A percentile compares a stretch with the other conserved stretches of the same genome.
Conservation (phyloP, 2,113 vertebrate species). For the Anas platyrhynchos region DNA sequence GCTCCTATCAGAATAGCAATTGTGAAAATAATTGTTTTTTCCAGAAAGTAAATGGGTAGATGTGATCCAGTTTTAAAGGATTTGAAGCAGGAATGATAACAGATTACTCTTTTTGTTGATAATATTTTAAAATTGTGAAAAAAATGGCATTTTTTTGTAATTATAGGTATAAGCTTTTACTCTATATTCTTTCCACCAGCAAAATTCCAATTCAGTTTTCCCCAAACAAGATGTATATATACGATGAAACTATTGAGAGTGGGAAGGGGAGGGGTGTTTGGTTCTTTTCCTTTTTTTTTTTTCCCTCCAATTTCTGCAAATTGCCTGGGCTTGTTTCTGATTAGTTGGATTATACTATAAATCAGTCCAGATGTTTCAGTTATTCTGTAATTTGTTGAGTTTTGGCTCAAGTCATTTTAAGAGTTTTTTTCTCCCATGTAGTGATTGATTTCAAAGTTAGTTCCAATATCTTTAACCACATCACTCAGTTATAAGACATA, state of each 20-base stretch:
- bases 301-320: conserved; percentile 73
- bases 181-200: neutral
- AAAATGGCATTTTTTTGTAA: conserved; percentile 37
- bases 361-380: conserved; percentile 82
- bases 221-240: neutral
- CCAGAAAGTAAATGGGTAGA: neutral
- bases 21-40: neutral
- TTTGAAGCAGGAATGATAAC: conserved; percentile 39
- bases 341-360: conserved; percentile 80
- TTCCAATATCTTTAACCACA: conserved; percentile 61
- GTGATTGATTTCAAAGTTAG: conserved; percentile 78
- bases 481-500: conserved; percentile 46
- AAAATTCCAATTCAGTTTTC: conserved; percentile 15
- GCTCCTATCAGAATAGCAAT: neutral
- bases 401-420: conserved; percentile 74
- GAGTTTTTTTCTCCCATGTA: neutral
- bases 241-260: conserved; percentile 37
- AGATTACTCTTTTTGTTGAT: conserved; percentile 6
- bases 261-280: neutral
- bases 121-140: conserved; percentile 3
- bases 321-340: conserved; percentile 76
- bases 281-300: conserved; percentile 19
- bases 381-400: conserved; percentile 81
- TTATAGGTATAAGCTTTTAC: neutral
- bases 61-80: conserved; percentile 35